Conservation (phyloP, 1,140 invertebrate genomes). For the Ctenoplectra terminalis region DNA sequence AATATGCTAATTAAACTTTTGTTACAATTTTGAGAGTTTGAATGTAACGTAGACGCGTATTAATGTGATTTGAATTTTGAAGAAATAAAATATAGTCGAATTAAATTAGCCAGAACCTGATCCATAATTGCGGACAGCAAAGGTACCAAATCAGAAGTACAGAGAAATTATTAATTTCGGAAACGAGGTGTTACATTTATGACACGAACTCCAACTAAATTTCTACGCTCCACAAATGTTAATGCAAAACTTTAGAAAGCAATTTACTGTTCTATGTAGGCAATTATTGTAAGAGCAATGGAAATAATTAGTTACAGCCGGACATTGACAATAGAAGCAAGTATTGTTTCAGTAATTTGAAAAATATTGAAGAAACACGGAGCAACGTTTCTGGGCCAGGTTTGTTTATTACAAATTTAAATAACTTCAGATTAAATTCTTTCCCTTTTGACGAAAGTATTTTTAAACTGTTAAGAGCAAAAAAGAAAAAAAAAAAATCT, state of each 20-base stretch:
- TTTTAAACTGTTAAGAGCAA: neutral
- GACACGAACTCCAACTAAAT: neutral
- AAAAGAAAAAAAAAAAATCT: neutral
- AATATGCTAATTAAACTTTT: no score
- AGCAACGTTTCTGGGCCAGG: neutral
- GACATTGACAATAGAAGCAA: neutral
- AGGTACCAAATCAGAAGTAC: no score
- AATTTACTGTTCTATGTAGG: neutral
- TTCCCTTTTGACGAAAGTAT: neutral
- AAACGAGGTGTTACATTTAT: neutral
- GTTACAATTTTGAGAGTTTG: no score
- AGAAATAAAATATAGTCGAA: neutral
- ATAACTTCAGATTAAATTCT: neutral
- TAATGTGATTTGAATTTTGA: neutral
- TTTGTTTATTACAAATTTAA: neutral
- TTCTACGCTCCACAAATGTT: neutral
- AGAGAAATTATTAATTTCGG: constrained; percentile 6
- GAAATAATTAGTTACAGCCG: neutral
- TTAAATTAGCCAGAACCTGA: neutral
- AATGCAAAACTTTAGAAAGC: neutral
- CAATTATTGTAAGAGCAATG: neutral
- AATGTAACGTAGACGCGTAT: no score
- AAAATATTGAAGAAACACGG: neutral
- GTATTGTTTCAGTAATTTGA: neutral
- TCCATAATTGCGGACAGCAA: neutral